phyloP scores from a whole-genome alignment of 2,888 invertebrate species.

The Exephanes ischioxanthus region DNA sequence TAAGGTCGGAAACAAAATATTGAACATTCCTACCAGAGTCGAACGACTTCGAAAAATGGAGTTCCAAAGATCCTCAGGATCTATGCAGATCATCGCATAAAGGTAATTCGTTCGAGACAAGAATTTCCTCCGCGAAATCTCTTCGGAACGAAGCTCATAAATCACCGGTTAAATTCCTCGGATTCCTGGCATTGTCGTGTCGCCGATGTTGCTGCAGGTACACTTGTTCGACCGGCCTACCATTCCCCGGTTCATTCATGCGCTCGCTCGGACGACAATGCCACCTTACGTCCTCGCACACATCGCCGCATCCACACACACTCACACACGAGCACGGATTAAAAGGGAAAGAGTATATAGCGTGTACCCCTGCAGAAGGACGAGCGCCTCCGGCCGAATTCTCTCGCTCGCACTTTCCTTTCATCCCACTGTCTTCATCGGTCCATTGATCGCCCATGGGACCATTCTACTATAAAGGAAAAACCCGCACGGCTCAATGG shows the following conservation, averaged over 20 bases:
- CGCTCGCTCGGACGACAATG: constrained; percentile 77
- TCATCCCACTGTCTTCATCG: constrained; percentile 41
- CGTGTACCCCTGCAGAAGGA: constrained; percentile 18
- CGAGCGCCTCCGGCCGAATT: constrained; percentile 45
- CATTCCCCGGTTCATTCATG: constrained; percentile 81
- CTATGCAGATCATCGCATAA: background rate
- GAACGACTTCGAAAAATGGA: background rate
- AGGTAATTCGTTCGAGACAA: constrained; percentile 23
- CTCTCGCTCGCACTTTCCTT: constrained; percentile 54
- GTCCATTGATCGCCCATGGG: constrained; percentile 68
- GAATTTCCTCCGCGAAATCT: constrained; percentile 17
- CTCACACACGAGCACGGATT: constrained; percentile 36
- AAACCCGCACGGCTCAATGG: constrained; percentile 65
- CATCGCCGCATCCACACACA: constrained; percentile 38
- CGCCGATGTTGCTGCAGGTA: constrained; percentile 71
- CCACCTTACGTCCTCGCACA: constrained; percentile 80
- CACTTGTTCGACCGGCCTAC: constrained; percentile 79
- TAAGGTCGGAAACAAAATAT: background rate
- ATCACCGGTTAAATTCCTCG: constrained; percentile 77
- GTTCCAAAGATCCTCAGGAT: background rate
- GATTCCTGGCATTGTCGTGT: constrained; percentile 77
- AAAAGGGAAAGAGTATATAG: constrained; percentile 37
- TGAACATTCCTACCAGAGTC: background rate
- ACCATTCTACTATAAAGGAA: constrained; percentile 57
- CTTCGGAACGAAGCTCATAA: constrained; percentile 74